phyloP scores from a whole-genome alignment of 53 echinoderm and acorn worm species.

The Actinopyga echinites region DNA sequence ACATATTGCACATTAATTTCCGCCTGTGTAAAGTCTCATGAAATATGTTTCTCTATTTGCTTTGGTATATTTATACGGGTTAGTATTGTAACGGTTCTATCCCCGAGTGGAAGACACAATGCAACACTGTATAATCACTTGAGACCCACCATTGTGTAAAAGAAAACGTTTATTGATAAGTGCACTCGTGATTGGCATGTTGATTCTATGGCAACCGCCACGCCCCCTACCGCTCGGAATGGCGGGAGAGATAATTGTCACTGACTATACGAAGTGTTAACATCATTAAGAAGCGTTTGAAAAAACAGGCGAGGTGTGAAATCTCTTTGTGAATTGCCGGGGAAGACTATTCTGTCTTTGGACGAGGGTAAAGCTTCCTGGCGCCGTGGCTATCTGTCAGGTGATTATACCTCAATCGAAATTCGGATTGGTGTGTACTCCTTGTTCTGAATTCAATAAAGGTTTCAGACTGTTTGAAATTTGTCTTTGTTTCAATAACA shows the following conservation, averaged over 20 bases:
- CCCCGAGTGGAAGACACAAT: too few relatives aligned
- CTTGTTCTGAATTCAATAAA: not conserved
- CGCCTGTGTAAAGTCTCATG: too few relatives aligned
- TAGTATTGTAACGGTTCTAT: too few relatives aligned
- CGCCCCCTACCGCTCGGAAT: conserved; percentile 74
- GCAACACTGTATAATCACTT: too few relatives aligned
- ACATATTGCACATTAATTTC: too few relatives aligned
- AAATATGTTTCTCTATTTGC: too few relatives aligned
- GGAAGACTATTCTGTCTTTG: conserved; percentile 78
- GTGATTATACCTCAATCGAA: conserved; percentile 69
- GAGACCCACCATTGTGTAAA: too few relatives aligned
- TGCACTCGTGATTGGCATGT: conserved; percentile 66
- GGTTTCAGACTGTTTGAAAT: conserved; percentile 36
- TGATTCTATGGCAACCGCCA: conserved; percentile 52
- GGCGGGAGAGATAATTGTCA: conserved; percentile 89
- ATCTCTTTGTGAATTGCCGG: conserved; percentile 68
- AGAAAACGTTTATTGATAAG: too few relatives aligned
- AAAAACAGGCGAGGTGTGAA: conserved; percentile 99
- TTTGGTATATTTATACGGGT: too few relatives aligned
- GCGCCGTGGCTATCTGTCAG: conserved; percentile 76
- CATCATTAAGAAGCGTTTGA: conserved; percentile 99
- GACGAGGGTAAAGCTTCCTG: conserved; percentile 74
- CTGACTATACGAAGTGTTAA: conserved; percentile 99
- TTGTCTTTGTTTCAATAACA: conserved; percentile 36
- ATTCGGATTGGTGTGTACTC: not conserved